Evolutionary conservation across 2,888 invertebrate species (phyloP), one percentile per base, ranked within the genome.

Genomic region (Limnephilus rhombicus): DNA sequence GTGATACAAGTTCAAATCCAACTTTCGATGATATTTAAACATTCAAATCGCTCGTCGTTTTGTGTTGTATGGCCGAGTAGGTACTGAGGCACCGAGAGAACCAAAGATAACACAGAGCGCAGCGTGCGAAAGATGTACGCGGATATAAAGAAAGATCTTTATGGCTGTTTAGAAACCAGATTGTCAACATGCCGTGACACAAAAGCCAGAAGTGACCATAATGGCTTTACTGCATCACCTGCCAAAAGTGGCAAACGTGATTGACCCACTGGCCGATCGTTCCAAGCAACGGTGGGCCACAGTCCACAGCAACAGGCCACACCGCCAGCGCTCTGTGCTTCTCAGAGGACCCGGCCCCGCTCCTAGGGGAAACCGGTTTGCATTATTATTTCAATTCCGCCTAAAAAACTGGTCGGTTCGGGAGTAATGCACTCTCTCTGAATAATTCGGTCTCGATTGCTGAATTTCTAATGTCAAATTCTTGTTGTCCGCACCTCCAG

Each of bases 341-440:
- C 24, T 24, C 68, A 9, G 24, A 68, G 68, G 68, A 68, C 34
- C n/a, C 41, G 86, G 86, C 29, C 45, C 86, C 86, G 86, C 12
- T 41, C 49, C 49, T 29, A 45, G n/a, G 88, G 53, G 88, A 88
- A 88, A 88, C 88, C 88, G 53, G 88, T 88, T 88, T 88, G 88
- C 68, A 88, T 88, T 88, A 88, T 88, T 88, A 88, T 53, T 53
- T 88, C 88, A 29, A 88, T 88, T 88, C 88, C 88, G 68, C 37
- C 31, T 68, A 53, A 88, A 85, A 88, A 88, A 88, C 88, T 88
- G 88, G 88, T 88, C 88, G 68, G 88, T 88, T 88, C 88, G 88
- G 88, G 88, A 88, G 88, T 88, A 88, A 88, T 88, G 88, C 88
- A 88, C 88, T 88, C 88, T 88, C 53, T 68, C 88, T 53, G 88